Evolutionary conservation across 2,888 invertebrate genomes (phyloP).

Genomic region (Trachelus troglodyta): DNA sequence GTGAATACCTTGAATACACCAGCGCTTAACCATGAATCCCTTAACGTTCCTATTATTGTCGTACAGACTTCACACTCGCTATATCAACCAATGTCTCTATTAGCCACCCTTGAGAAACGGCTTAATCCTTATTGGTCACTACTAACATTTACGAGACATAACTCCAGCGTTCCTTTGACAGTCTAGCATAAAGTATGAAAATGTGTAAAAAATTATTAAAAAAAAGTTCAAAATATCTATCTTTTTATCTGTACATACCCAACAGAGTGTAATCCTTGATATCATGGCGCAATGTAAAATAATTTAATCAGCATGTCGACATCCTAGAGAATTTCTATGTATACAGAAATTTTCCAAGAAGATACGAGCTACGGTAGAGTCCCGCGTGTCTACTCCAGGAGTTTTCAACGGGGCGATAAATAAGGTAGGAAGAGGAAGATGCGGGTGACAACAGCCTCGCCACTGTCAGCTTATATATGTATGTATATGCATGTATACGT

Average conservation of each 20-base stretch:
- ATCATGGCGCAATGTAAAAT: not conserved
- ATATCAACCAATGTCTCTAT: not conserved
- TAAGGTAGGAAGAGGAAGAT: conserved; percentile 2
- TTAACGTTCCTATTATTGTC: not conserved
- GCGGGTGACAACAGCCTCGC: conserved; percentile 6
- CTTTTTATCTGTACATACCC: not conserved
- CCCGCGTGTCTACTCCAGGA: not conserved
- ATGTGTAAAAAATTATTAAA: not conserved
- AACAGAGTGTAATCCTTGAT: not conserved
- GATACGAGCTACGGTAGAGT: not conserved
- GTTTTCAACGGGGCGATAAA: not conserved
- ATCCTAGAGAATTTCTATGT: not conserved
- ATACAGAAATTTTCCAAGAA: not conserved
- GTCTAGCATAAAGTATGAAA: not conserved
- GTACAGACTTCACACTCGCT: not conserved
- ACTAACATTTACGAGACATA: not conserved
- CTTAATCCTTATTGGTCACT: not conserved
- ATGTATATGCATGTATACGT: not conserved
- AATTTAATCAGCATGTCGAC: not conserved
- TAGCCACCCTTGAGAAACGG: not conserved
- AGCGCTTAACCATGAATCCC: not conserved
- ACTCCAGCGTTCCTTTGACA: not conserved
- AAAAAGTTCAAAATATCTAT: not conserved
- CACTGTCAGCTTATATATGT: not conserved
- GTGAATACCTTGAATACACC: not conserved